Evolutionary conservation across 2,113 vertebrate species (phyloP).

Genomic region (Lamprologus ornatipinnis): DNA sequence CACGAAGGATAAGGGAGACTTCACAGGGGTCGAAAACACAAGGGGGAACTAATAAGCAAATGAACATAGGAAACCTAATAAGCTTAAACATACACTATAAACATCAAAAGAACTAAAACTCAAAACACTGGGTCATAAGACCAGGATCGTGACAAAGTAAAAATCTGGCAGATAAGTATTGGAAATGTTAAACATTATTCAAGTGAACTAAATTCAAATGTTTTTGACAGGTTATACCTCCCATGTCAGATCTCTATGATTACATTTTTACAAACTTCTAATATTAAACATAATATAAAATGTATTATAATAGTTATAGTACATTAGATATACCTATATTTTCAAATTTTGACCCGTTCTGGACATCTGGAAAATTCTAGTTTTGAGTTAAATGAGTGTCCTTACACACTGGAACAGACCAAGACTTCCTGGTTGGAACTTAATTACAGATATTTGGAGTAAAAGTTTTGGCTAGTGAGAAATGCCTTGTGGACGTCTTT

Average conservation of each 20-base stretch:
- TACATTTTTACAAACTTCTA: not conserved
- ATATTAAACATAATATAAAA: not conserved
- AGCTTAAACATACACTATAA: too few species aligned
- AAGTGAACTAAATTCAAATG: not conserved
- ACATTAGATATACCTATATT: not conserved
- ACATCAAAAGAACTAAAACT: too few species aligned
- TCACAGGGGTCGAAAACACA: too few species aligned
- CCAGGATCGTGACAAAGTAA: too few species aligned
- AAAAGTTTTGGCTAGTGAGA: not conserved
- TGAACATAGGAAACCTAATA: too few species aligned
- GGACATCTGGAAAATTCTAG: not conserved
- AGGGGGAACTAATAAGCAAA: too few species aligned
- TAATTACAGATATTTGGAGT: accelerated
- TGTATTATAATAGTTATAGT: not conserved
- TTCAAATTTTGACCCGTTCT: accelerated
- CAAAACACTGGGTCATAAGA: too few species aligned
- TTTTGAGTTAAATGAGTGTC: not conserved
- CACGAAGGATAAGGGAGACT: too few species aligned
- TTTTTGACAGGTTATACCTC: not conserved
- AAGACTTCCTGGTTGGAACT: not conserved
- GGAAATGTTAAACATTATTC: not conserved
- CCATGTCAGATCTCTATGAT: not conserved
- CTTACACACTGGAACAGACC: not conserved
- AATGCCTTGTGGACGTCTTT: not conserved
- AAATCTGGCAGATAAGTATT: not conserved